Conservation (phyloP, 2,888 invertebrate species). For the Norana najaformis region DNA sequence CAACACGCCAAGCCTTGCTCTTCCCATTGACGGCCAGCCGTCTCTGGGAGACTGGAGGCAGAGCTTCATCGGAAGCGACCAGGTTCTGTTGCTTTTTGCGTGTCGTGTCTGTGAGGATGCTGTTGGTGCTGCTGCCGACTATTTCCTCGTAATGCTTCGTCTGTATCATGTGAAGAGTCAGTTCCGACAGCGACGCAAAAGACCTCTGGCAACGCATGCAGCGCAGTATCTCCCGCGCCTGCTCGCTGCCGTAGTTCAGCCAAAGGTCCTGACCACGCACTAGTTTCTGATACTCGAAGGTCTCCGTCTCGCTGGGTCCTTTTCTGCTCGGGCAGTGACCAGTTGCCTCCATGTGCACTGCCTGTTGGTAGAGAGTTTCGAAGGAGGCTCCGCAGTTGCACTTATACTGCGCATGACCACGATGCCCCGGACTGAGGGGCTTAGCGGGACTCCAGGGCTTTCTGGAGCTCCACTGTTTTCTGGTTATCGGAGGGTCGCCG, state of each 20-base stretch:
- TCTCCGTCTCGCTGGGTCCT: slow-evolving; percentile 42
- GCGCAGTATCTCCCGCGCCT: slow-evolving; percentile 92
- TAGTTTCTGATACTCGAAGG: slow-evolving; percentile 70
- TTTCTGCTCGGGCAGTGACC: slow-evolving; percentile 79
- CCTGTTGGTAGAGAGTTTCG: slow-evolving; percentile 55
- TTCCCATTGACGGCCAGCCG: neutral
- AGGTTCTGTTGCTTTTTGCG: neutral
- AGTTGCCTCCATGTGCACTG: slow-evolving; percentile 72
- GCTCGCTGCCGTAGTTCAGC: slow-evolving; percentile 90
- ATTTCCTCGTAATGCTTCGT: slow-evolving; percentile 98
- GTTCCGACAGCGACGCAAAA: slow-evolving; percentile 91
- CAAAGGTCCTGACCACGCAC: slow-evolving; percentile 97
- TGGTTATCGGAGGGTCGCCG: neutral
- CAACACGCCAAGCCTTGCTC: neutral
- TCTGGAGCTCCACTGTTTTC: neutral
- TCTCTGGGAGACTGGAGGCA: neutral
- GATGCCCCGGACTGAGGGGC: too few relatives aligned
- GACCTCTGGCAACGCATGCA: slow-evolving; percentile 99
- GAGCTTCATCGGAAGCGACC: neutral
- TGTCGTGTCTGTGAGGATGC: neutral
- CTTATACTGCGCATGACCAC: slow-evolving; percentile 26
- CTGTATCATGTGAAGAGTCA: slow-evolving; percentile 98
- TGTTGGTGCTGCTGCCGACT: slow-evolving; percentile 65
- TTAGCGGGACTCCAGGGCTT: neutral
- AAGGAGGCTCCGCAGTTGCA: slow-evolving; percentile 44